Base-by-base conservation (phyloP, 2,888 invertebrate genomes). In the Temnothorax ravouxi region DNA sequence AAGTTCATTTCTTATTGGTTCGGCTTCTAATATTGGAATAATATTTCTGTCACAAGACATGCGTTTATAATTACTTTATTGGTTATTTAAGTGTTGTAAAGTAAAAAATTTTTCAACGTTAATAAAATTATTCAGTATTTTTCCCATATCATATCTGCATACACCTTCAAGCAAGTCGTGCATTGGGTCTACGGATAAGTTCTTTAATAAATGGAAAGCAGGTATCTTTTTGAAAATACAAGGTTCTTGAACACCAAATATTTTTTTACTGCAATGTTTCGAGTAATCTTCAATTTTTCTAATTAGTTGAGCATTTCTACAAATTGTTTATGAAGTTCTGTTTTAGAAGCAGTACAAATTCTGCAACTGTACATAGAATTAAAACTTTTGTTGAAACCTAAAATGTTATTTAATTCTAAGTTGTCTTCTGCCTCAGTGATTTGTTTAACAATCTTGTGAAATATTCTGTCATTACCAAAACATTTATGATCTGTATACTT, bases 391-490 rank as follows among this genome's bases (percentile, higher is more conserved):
- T 52, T 50, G 54, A 88, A 84, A 29, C 76, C 85, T 11, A 62
- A 21, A 18, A 88, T 79, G 21, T 5, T 47, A 62, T 88, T 66
- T 21, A 86, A 50, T 21, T 80, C 85, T 15, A 85, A 75, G 62
- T 86, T 80, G 50, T 87, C 85, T 34, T 83, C 84, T 50, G 6
- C 71, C 56, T 74, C n/a, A 34, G 54, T 6, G 15, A 75, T 76
- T 13, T 25, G 13, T 25, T 56, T 3, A 25, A 56, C 21, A 56
- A 25, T 25, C 15, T 56, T 25, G 4, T 59, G 15, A 79, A 86
- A 88, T 67, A 87, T 71, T 52, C 44, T 29, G 69, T 76, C 34
- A 81, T 87, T 85, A 61, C 84, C 84, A 44, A 85, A 62, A 64
- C 41, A 56, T 50, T 74, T 79, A 69, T 86, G 84, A 62, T 88